These are phyloP conservation scores for Hypotaenidia okinawae DNA, from an alignment of 2,797 vertebrate genomes.

Conservation along the genomic window DNA sequence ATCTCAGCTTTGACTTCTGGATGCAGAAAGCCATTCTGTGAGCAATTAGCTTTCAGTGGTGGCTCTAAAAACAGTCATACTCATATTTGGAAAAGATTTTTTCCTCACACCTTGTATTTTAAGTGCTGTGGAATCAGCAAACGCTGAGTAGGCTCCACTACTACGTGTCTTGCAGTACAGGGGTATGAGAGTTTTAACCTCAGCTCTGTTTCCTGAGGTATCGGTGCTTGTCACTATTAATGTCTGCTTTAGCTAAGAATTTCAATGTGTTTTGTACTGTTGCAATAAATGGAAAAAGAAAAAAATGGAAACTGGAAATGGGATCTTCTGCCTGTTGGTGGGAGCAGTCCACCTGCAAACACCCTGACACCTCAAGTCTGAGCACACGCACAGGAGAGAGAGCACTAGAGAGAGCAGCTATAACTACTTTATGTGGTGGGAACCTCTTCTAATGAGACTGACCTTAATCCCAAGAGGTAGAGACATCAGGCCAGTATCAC, in stretches of 20 bases:
- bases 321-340: not conserved
- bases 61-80: not conserved
- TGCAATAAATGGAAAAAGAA: not conserved
- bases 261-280: not conserved
- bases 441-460: not conserved
- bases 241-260: not conserved
- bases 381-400: not conserved
- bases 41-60: not conserved
- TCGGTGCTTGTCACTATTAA: not conserved
- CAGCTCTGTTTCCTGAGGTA: not conserved
- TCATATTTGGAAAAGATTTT: not conserved
- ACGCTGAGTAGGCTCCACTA: not conserved
- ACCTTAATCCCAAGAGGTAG: not conserved
- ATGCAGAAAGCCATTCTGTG: not conserved
- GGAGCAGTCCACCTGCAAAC: not conserved
- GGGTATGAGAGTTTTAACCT: not conserved
- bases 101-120: not conserved
- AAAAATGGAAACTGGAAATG: not conserved
- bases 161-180: not conserved
- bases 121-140: not conserved
- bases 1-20: not conserved
- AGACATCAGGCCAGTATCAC: not conserved
- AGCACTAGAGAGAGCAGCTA: not conserved
- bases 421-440: fast-evolving
- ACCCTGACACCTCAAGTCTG: not conserved